phyloP scores from a whole-genome alignment of 1,140 invertebrate genomes.

The Aphelinus certus region DNA sequence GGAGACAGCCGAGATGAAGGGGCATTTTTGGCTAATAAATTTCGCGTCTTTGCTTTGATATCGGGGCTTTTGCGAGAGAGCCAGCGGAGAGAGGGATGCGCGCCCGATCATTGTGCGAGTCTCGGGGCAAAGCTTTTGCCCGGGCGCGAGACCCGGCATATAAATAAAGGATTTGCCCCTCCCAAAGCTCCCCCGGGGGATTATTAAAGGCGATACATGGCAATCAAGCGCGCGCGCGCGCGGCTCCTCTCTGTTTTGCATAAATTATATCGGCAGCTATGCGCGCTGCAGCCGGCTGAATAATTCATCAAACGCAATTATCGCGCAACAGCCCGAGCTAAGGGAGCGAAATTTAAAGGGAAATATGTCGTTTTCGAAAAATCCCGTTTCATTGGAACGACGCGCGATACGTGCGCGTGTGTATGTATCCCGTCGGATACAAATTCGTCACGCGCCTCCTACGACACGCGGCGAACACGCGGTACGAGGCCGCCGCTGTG shows the following conservation, averaged over 20 bases:
- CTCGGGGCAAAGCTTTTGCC: too few relatives aligned
- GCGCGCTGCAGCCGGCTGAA: background rate
- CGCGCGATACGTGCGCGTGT: too few relatives aligned
- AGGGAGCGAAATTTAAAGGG: too few relatives aligned
- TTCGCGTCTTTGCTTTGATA: conserved; percentile 32
- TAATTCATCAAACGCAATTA: too few relatives aligned
- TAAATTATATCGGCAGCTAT: conserved; percentile 3
- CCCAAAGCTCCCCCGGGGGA: background rate
- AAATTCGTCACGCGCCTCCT: too few relatives aligned
- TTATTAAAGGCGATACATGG: conserved; percentile 35
- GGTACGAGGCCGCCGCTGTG: too few relatives aligned
- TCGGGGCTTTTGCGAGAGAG: conserved; percentile 2
- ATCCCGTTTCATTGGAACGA: too few relatives aligned
- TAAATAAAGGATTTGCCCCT: conserved; percentile 38
- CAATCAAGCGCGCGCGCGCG: background rate
- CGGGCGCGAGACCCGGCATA: conserved; percentile 10
- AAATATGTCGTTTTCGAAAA: too few relatives aligned
- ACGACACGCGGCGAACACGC: too few relatives aligned
- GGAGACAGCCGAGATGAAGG: background rate
- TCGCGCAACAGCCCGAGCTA: too few relatives aligned
- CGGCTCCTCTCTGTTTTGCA: background rate
- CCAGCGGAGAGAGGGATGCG: conserved; percentile 1
- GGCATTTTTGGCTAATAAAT: conserved; percentile 37
- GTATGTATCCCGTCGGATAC: too few relatives aligned
- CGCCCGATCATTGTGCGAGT: too few relatives aligned